Evolutionary conservation across 2,888 invertebrate genomes (phyloP), one percentile per base, ranked within the genome.

Genomic region (Leptopilina syphax): DNA sequence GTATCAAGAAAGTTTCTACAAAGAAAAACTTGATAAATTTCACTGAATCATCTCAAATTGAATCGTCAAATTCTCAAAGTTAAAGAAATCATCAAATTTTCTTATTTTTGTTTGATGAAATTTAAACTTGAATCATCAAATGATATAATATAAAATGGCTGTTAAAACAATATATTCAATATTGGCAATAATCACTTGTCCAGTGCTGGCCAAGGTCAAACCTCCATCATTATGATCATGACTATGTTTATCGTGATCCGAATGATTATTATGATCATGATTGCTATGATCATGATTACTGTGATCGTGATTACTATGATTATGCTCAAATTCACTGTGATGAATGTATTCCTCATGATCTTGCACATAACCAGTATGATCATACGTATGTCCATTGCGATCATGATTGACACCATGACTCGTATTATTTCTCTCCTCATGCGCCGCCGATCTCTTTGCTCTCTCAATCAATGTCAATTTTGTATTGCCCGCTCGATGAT

Each of bases 111-210:
- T 12, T 12, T 12, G 50, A 50, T 50, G 50, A 50, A 10, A 9
- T 50, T 50, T 10, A 50, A 50, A 50, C 3, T 50, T 50, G 50
- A 50, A 12, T 50, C 50, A 50, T 50, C 86, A 91, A 79, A 91
- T 88, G 24, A 87, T 85, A 79, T 88, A 88, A 78, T 90, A 91
- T 10, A 90, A 80, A 70, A 90, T 78, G 50, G 86, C 81, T 4
- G 89, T 90, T 41, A 91, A 83, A 44, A 89, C 10, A 63, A 90
- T 63, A 77, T 89, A 91, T 41, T 89, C 85, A 44, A 91, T 80
- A 80, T 90, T 91, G 8, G 88, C 86, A 9, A 89, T 47, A 63
- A 89, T 82, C 77, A 87, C 87, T 76, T 88, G 84, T 18, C 89
- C 90, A 1, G 89, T 86, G 73, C 85, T 89, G 77, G 85, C 82